phyloP scores from a whole-genome alignment of 2,113 vertebrate genomes.

The Corythaixoides concolor region DNA sequence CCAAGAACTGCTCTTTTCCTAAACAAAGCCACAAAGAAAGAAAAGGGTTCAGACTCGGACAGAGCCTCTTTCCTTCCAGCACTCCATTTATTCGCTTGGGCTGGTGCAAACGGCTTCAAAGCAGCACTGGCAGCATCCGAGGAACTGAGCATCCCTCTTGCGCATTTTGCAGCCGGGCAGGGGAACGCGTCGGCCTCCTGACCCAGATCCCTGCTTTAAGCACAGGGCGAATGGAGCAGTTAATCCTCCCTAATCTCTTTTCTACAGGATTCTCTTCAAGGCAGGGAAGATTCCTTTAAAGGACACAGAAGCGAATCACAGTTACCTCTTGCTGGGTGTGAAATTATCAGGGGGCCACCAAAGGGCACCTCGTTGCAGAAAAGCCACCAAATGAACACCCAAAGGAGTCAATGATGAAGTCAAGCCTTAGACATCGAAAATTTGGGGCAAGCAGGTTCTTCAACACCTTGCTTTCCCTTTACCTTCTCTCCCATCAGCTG shows the following conservation, averaged over 20 bases:
- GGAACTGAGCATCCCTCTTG: not conserved
- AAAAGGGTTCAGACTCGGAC: not conserved
- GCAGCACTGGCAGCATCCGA: not conserved
- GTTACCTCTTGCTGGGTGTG: not conserved
- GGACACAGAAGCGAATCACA: not conserved
- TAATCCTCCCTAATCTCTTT: constrained; percentile 31
- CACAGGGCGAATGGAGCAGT: not conserved
- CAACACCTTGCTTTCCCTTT: not conserved
- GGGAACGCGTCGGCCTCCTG: not conserved
- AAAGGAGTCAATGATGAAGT: fast-evolving
- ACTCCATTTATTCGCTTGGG: fast-evolving
- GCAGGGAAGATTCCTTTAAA: constrained; percentile 3
- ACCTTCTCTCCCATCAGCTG: not conserved
- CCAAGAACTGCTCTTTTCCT: not conserved
- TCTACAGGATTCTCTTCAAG: not conserved
- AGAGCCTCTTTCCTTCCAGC: not conserved
- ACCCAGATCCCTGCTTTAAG: not conserved
- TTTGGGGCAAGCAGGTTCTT: not conserved
- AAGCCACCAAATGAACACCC: not conserved
- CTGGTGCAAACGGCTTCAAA: not conserved
- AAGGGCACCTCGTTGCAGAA: fast-evolving
- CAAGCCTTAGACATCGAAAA: not conserved
- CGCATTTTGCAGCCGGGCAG: not conserved
- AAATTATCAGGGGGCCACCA: not conserved
- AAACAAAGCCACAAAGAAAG: not conserved